Evolutionary conservation across 1,140 invertebrate genomes (phyloP), one percentile per base, ranked within the genome.

Genomic region (Penaeus japonicus): DNA sequence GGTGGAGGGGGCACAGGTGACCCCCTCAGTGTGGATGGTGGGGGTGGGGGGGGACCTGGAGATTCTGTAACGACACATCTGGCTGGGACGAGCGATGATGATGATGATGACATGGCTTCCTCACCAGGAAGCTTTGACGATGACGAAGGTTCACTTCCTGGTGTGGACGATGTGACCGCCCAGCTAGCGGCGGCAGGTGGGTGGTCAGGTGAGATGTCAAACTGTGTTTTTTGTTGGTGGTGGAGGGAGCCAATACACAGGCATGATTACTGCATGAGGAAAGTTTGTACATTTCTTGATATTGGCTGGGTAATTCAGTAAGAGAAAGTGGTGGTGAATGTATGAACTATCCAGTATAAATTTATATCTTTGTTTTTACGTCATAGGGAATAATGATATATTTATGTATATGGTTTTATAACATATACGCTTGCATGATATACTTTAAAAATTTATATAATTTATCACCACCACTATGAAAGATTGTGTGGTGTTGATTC

Each of bases 121-220:
- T 96, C 91, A 27, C 83, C 92, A 5, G 90, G 95, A 20, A 93
- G 94, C 22, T 95, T 96, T 89, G 96, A 95, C 54, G 96, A 96
- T 91, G 94, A 95, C 57, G 94, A 94, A 1, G 96, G 97, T 91
- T 91, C 91, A 30, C 90, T 92, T 5, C 92, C 92, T 39, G 89
- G 97, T 94, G 96, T 96, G 89, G 96, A 98, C 93, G 97, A 98
- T 92, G 97, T 99, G 85, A 98, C 98, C 90, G 97, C 98, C 92
- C 98, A 99, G 92, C 93, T 99, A 91, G 97, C 97, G 81, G 97
- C 97, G 91, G 97, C 98, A 93, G 97, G 97, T 96, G 94, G 93
- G 94, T 90, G 90, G 85, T 70, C 87, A 91, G 88, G 89, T 89
- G 89, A 88, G 89, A 85, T 54, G 54, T 81, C 54, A 17, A 47